Conservation (phyloP, 2,888 invertebrate species). For the Pristionchus mayeri region DNA sequence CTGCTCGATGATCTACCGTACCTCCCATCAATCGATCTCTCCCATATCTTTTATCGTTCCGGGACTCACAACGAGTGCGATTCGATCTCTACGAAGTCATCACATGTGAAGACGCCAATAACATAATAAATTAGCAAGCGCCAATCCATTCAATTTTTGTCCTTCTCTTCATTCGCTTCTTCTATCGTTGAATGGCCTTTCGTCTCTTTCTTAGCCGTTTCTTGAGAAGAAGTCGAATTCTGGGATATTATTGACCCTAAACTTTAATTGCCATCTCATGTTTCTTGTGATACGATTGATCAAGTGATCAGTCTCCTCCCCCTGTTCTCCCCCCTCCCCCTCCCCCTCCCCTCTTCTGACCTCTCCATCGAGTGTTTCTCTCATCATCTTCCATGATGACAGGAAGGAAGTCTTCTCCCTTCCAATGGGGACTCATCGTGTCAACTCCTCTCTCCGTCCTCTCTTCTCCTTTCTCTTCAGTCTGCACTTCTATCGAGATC, state of each 20-base stretch:
- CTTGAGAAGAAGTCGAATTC: constrained; percentile 8
- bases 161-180: constrained; percentile 8
- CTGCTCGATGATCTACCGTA: not conserved
- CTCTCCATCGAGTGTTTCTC: not conserved
- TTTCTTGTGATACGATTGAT: not conserved
- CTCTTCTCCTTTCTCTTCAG: not conserved
- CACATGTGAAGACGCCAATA: constrained; percentile 9
- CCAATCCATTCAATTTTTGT: not conserved
- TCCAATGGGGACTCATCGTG: not conserved
- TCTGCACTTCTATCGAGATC: not conserved
- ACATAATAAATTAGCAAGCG: not conserved
- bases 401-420: constrained; percentile 13
- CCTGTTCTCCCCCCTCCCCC: not conserved
- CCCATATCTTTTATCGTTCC: constrained; percentile 3
- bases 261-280: not conserved
- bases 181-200: not conserved
- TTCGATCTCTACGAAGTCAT: constrained; percentile 2
- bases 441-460: not conserved
- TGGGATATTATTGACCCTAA: constrained; percentile 8
- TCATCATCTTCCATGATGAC: constrained; percentile 38
- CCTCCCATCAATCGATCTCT: not conserved
- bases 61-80: not conserved
- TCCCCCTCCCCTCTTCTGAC: constrained; percentile 17
- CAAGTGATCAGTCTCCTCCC: not conserved
- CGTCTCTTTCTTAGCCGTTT: not conserved